Evolutionary conservation across 2,797 vertebrate species (phyloP).

Genomic region (Xenopus petersii): DNA sequence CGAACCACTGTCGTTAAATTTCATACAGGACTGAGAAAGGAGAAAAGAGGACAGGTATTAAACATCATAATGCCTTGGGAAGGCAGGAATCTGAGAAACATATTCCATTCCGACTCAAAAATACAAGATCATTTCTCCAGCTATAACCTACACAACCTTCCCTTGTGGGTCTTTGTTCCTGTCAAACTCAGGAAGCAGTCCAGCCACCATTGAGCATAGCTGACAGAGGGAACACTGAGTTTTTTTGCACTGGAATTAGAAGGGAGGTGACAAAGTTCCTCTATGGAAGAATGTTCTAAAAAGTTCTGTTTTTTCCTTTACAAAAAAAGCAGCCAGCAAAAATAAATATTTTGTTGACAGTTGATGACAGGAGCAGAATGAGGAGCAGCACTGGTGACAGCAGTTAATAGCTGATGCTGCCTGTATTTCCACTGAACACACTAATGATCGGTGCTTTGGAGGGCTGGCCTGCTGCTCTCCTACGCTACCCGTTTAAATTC

Average conservation of each 20-base stretch:
- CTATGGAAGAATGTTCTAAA: slow-evolving; percentile 35
- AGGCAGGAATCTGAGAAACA: slow-evolving; percentile 11
- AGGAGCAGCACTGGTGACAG: slow-evolving; percentile 41
- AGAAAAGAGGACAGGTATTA: not conserved
- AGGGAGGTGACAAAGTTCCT: slow-evolving; percentile 30
- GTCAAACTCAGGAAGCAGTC: slow-evolving; percentile 7
- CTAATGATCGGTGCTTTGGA: slow-evolving; percentile 51
- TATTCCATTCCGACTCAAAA: not conserved
- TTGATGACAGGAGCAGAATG: slow-evolving; percentile 40
- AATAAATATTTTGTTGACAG: slow-evolving; percentile 50
- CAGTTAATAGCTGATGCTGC: slow-evolving; percentile 36
- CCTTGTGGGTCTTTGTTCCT: slow-evolving; percentile 2
- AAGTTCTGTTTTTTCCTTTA: slow-evolving; percentile 27
- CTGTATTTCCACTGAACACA: slow-evolving; percentile 44
- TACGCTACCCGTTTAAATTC: slow-evolving; percentile 35
- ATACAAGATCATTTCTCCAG: slow-evolving; percentile 2
- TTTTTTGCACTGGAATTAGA: slow-evolving; percentile 34
- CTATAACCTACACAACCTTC: slow-evolving; percentile 1
- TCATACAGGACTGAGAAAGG: slow-evolving; percentile 80
- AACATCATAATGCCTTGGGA: slow-evolving; percentile 81
- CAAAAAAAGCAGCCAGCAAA: slow-evolving; percentile 32
- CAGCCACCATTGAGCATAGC: slow-evolving; percentile 13
- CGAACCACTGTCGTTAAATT: slow-evolving; percentile 95
- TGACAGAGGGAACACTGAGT: slow-evolving; percentile 36
- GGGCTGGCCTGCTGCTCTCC: slow-evolving; percentile 43